These are phyloP conservation scores for Campoletis sonorensis DNA, from an alignment of 1,140 invertebrate species.

Conservation along the genomic window DNA sequence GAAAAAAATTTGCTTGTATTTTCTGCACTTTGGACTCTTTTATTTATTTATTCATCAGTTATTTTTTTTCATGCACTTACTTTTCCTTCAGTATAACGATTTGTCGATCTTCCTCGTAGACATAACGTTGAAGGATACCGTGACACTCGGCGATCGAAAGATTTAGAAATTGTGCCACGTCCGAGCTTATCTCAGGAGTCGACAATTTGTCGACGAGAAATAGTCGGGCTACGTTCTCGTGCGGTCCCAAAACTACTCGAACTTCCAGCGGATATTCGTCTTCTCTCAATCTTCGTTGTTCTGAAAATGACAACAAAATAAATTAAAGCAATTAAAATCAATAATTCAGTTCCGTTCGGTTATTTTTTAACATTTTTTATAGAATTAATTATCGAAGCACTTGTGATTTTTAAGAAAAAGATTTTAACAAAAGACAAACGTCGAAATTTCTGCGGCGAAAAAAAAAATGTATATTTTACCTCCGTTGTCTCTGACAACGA, in stretches of 20 bases:
- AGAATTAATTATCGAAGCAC: no score
- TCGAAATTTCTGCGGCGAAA: no score
- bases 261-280: constrained; percentile 89
- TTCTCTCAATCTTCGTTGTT: constrained; percentile 85
- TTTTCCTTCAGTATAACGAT: constrained; percentile 83
- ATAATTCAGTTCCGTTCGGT: not conserved
- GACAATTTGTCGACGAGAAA: constrained; percentile 87
- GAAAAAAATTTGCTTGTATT: constrained; percentile 54
- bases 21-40: constrained; percentile 36
- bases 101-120: constrained; percentile 86
- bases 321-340: not conserved
- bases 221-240: constrained; percentile 88
- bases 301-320: constrained; percentile 76
- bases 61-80: constrained; percentile 72
- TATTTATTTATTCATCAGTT: no score
- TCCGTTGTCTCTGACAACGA: constrained; percentile 89
- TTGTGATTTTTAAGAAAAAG: no score
- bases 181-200: constrained; percentile 85
- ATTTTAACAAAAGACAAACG: no score
- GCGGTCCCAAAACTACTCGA: constrained; percentile 86
- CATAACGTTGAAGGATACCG: constrained; percentile 87
- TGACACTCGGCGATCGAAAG: constrained; percentile 86
- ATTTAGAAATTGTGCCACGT: constrained; percentile 91
- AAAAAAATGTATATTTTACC: constrained; percentile 76
- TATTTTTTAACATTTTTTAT: no score